These are phyloP conservation scores for Dusona sp. DNA, from an alignment of 2,888 invertebrate species.

Conservation along the genomic window DNA sequence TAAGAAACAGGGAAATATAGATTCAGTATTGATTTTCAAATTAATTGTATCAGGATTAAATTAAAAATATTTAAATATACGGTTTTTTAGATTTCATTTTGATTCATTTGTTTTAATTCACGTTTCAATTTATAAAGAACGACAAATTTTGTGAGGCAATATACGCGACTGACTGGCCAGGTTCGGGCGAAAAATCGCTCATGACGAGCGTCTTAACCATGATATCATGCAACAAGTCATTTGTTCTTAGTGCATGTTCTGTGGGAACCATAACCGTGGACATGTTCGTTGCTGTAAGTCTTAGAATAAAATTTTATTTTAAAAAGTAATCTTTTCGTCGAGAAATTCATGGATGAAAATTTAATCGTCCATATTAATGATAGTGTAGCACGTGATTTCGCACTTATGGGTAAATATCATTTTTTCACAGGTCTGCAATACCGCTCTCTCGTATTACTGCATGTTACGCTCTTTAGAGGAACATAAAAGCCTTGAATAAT, in stretches of 20 bases:
- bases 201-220: slow-evolving; percentile 49
- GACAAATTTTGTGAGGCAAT: no score
- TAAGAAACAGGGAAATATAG: neutral
- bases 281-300: slow-evolving; percentile 28
- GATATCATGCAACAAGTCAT: slow-evolving; percentile 28
- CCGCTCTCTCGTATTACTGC: slow-evolving; percentile 15
- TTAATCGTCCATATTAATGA: slow-evolving; percentile 46
- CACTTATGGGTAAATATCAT: neutral
- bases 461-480: neutral
- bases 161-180: slow-evolving; percentile 32
- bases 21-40: neutral
- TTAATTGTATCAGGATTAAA: neutral
- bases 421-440: slow-evolving; percentile 51
- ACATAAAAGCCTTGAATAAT: neutral
- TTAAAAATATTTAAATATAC: neutral
- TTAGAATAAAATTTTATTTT: neutral
- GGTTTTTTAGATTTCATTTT: neutral
- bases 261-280: slow-evolving; percentile 43
- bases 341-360: neutral
- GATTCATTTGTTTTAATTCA: neutral
- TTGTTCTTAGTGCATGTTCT: slow-evolving; percentile 39
- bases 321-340: neutral
- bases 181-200: slow-evolving; percentile 23
- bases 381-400: neutral
- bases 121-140: neutral